These are phyloP conservation scores for Myotis pilosus DNA, from an alignment of 2,797 vertebrate genomes.

Conservation along the genomic window DNA sequence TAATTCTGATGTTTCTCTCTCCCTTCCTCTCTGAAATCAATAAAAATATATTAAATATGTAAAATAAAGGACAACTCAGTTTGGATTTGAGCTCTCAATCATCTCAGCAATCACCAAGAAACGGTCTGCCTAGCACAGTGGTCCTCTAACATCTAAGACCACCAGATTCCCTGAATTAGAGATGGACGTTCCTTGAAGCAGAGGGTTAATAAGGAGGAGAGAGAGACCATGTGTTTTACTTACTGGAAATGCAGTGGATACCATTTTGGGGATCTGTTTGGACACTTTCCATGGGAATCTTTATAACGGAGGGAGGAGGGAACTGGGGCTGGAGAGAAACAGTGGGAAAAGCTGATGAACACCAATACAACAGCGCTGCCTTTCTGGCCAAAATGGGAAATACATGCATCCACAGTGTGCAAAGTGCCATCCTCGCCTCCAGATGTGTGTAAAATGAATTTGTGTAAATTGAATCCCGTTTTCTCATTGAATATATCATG, in stretches of 20 bases:
- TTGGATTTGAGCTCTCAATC: neutral
- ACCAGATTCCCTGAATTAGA: neutral
- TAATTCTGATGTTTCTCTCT: no score
- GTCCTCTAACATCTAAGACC: neutral
- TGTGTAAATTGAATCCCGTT: neutral
- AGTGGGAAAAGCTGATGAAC: slow-evolving; percentile 70
- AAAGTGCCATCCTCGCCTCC: neutral
- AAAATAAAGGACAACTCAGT: neutral
- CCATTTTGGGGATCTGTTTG: slow-evolving; percentile 77
- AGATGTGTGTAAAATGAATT: neutral
- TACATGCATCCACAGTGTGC: neutral
- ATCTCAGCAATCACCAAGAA: neutral
- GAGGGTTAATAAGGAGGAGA: slow-evolving; percentile 6
- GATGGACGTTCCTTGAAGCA: neutral
- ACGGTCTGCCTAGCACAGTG: neutral
- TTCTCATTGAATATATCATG: neutral
- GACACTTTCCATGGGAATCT: slow-evolving; percentile 80
- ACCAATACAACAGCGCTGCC: neutral
- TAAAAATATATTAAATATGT: no score
- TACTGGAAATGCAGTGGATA: slow-evolving; percentile 79
- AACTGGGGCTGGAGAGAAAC: slow-evolving; percentile 82
- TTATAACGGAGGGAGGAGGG: slow-evolving; percentile 83
- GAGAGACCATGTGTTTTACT: slow-evolving; percentile 66
- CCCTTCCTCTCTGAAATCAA: no score
- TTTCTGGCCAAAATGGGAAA: slow-evolving; percentile 33